These are phyloP conservation scores for Lagodon rhomboides DNA, from an alignment of 2,797 vertebrate genomes.

Conservation along the genomic window DNA sequence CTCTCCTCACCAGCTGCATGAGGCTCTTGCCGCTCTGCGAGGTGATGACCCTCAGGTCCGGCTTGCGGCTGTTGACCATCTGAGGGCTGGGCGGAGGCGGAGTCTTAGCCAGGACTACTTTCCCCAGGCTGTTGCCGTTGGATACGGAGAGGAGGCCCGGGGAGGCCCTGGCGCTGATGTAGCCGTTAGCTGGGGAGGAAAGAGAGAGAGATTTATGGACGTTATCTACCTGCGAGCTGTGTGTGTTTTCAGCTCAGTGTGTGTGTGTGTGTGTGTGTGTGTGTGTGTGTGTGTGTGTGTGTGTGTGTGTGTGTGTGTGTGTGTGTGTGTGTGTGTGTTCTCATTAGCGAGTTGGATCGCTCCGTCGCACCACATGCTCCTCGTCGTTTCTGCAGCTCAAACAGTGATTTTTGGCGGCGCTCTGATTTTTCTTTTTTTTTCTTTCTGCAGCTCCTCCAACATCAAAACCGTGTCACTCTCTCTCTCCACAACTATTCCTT, in stretches of 20 bases:
- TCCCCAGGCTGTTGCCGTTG: slow-evolving; percentile 95
- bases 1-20: slow-evolving; percentile 94
- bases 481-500: slow-evolving; percentile 54
- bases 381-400: slow-evolving; percentile 56
- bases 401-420: slow-evolving; percentile 40
- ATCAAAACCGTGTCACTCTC: slow-evolving; percentile 53
- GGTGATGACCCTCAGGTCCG: slow-evolving; percentile 97
- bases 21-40: slow-evolving; percentile 94
- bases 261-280: slow-evolving; percentile 29
- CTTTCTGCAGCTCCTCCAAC: slow-evolving; percentile 49
- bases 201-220: slow-evolving; percentile 2
- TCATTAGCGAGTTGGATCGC: slow-evolving; percentile 67
- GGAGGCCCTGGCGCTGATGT: slow-evolving; percentile 95
- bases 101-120: slow-evolving; percentile 92
- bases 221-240: slow-evolving; percentile 53
- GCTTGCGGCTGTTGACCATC: slow-evolving; percentile 92
- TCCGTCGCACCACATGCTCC: slow-evolving; percentile 55
- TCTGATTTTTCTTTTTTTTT: slow-evolving; percentile 40
- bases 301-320: slow-evolving; percentile 6
- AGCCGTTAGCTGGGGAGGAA: slow-evolving; percentile 90
- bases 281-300: slow-evolving; percentile 16
- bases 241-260: slow-evolving; percentile 15
- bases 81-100: slow-evolving; percentile 88
- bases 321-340: slow-evolving; percentile 30
- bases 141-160: slow-evolving; percentile 94